Evolutionary conservation across 1,140 invertebrate genomes (phyloP), one percentile per base, ranked within the genome.

Genomic region (Hyposmocoma kahamanoa): DNA sequence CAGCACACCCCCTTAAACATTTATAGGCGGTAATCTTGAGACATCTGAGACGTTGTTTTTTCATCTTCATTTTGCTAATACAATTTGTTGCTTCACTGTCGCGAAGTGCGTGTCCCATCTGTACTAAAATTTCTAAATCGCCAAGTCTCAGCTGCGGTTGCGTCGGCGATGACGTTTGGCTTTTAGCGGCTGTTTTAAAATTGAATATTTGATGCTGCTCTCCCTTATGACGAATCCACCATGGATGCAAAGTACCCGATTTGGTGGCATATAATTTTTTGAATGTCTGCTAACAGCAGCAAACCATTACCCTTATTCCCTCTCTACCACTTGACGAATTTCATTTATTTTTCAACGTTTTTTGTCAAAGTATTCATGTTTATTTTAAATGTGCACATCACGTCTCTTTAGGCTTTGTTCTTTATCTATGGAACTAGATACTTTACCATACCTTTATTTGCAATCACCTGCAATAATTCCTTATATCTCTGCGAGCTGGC

Each of bases 151-250:
- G 76, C 82, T 85, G 82, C 66, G 76, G 64, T 62, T 64, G 72
- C 62, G 70, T 67, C 61, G 60, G 67, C 78, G 78, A 85, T 83
- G 79, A 83, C 82, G 65, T 82, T 84, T 84, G 74, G 82, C 82
- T 85, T 81, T 85, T 85, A 85, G 82, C 78, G 76, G 68, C 64
- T 80, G 78, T 82, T 85, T 85, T 85, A 85, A 85, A 85, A 82
- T 85, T 85, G 82, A 85, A 85, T 85, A 85, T 85, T 85, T 85
- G 82, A 85, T 85, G 79, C 59, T 69, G 65, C 70, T 70, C 74
- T 85, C 82, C 77, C 78, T 85, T 74, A 81, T 78, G 77, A 83
- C 77, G 76, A 83, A 80, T 84, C 70, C 73, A 67, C 68, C 67
- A 67, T 65, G 68, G 68, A 62, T 67, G 63, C 54, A 56, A 70